Evolutionary conservation across 2,797 vertebrate species (phyloP).

Genomic region (Cirrhinus mrigala): DNA sequence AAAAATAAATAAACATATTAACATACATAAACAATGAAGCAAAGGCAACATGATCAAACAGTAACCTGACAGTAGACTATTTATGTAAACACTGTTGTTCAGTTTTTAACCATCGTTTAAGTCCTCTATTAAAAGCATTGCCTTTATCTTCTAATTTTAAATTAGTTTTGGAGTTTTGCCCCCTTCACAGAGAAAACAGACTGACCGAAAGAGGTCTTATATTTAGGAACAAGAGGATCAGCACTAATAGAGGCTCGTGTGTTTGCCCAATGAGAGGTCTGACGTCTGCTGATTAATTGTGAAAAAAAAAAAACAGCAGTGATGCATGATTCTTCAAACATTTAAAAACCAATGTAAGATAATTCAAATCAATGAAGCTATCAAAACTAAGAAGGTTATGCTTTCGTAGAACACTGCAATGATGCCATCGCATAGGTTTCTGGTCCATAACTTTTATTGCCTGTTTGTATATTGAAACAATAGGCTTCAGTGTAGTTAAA

Average conservation of each 20-base stretch:
- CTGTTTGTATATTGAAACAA: neutral
- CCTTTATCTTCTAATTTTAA: neutral
- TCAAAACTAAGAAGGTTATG: neutral
- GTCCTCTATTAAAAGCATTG: neutral
- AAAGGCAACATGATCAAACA: no score
- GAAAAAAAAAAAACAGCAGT: neutral
- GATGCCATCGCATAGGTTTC: neutral
- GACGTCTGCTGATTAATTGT: neutral
- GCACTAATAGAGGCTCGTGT: neutral
- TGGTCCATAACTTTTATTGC: neutral
- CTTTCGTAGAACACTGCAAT: neutral
- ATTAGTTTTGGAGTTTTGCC: neutral
- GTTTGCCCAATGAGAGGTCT: neutral
- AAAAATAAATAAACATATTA: no score
- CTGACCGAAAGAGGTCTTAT: no score
- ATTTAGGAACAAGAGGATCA: neutral
- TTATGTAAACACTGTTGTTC: no score
- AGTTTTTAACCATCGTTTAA: neutral
- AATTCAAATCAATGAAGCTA: neutral
- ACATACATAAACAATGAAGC: no score
- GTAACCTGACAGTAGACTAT: no score
- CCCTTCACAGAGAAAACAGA: no score
- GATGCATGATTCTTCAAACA: no score
- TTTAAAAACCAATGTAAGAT: neutral
- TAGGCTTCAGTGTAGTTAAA: neutral